Evolutionary conservation across 2,797 vertebrate species (phyloP), one percentile per base, ranked within the genome.

Genomic region (Bradypus variegatus): DNA sequence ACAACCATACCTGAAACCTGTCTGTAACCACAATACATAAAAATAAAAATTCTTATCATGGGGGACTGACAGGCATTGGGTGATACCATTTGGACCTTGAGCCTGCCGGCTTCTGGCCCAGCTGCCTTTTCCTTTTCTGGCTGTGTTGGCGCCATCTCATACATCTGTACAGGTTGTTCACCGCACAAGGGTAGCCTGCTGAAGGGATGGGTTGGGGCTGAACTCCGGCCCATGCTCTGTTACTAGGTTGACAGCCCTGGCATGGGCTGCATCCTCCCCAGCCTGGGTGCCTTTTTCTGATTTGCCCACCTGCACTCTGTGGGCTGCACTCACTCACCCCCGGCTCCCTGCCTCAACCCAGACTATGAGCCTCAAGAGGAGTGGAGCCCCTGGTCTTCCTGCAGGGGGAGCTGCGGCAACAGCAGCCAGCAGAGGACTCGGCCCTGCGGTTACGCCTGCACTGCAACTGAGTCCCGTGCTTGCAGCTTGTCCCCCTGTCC

Each of bases 341-440:
- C n/a, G 65, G 45, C n/a, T 91, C 92, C 90, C 77, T 0, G 0
- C 78, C 88, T 91, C 89, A 55, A 58, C 93, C 45, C 96, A 99
- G 98, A 98, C 95, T 98, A 98, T 87, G 98, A 97, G 94, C 97
- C 97, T 64, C 97, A 97, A 88, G 98, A 98, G 50, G 98, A 98
- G 75, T 99, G 99, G 99, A 98, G 98, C 21, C 88, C 97, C 0
- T 99, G 98, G 99, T 98, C 98, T 88, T 97, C 98, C 18, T 99
- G 99, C 93, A 98, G 97, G 4, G 98, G 97, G 80, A 98, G 98
- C 6, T 99, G 98, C 94, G 98, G 98, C 92, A 97, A 97, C 0
- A 97, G 98, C 25, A 98, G 97, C 95, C 99, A 98, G 97, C 98
- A 97, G 94, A 98, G 98, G 92, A 98, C 97, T 0, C 98, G 98